Percentiles rank a stretch among this genome's conserved stretches.
Evolutionary conservation across 64 coral and sea anemone genomes (phyloP).

Genomic region (Actinia tenebrosa): DNA sequence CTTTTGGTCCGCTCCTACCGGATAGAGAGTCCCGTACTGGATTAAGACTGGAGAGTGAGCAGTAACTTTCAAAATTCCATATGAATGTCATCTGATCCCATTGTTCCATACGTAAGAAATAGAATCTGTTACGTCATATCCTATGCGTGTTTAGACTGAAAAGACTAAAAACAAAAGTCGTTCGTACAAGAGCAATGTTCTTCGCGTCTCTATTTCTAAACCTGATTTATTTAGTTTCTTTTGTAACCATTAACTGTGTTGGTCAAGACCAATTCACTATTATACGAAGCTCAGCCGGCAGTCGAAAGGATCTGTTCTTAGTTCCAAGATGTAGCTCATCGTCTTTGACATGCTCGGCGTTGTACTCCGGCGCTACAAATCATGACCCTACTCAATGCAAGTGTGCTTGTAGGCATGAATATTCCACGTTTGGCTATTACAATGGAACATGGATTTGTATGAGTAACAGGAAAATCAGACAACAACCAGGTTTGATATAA

Average conservation of each 20-base stretch:
- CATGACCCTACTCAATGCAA: not conserved
- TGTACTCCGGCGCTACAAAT: not conserved
- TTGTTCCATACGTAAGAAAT: not conserved
- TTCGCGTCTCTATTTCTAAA: not conserved
- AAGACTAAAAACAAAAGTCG: not conserved
- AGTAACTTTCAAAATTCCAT: too few relatives aligned
- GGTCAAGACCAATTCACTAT: not conserved
- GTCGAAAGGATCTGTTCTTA: not conserved
- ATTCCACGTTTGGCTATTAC: not conserved
- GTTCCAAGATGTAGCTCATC: not conserved
- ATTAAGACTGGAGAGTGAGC: too few relatives aligned
- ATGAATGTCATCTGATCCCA: not conserved
- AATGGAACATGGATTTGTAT: not conserved
- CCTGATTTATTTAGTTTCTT: not conserved
- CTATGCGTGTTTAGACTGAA: not conserved
- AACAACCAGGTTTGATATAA: not conserved
- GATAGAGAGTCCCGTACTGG: too few relatives aligned
- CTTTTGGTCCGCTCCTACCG: too few relatives aligned
- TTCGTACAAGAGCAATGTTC: not conserved
- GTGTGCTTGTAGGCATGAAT: not conserved
- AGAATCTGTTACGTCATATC: not conserved
- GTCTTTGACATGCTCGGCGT: not conserved
- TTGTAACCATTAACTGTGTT: not conserved
- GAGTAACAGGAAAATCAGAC: not conserved
- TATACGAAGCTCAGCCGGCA: not conserved